Evolutionary conservation across 2,113 vertebrate species (phyloP).

Genomic region (Agelaius tricolor): DNA sequence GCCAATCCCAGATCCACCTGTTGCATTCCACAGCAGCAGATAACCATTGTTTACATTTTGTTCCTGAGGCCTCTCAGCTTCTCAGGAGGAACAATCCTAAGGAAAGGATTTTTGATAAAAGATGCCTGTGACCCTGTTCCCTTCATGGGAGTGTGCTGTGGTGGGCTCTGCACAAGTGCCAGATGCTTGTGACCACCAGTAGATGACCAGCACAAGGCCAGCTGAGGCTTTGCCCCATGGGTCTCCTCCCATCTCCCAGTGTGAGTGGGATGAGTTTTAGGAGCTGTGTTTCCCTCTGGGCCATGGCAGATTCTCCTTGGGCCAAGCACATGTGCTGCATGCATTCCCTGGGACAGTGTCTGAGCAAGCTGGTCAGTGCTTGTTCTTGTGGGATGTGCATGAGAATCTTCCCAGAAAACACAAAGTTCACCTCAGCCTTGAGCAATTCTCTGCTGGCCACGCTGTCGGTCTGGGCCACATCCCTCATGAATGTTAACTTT

Average conservation of each 20-base stretch:
- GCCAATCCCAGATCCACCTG: too few species aligned
- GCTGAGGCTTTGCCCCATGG: background rate
- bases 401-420: background rate
- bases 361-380: background rate
- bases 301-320: fast-evolving
- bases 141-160: background rate
- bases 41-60: too few species aligned
- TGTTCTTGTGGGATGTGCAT: background rate
- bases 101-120: too few species aligned
- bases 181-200: fast-evolving
- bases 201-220: background rate
- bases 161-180: background rate
- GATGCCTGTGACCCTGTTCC: too few species aligned
- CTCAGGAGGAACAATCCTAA: too few species aligned
- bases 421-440: background rate
- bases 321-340: background rate
- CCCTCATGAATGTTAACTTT: background rate
- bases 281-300: background rate
- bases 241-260: background rate
- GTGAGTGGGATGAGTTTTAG: background rate
- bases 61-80: too few species aligned
- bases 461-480: fast-evolving
- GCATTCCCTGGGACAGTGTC: background rate
- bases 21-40: too few species aligned
- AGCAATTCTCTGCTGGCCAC: fast-evolving